Conservation (phyloP, 2,888 invertebrate species). For the Malthinus seriepunctatus region DNA sequence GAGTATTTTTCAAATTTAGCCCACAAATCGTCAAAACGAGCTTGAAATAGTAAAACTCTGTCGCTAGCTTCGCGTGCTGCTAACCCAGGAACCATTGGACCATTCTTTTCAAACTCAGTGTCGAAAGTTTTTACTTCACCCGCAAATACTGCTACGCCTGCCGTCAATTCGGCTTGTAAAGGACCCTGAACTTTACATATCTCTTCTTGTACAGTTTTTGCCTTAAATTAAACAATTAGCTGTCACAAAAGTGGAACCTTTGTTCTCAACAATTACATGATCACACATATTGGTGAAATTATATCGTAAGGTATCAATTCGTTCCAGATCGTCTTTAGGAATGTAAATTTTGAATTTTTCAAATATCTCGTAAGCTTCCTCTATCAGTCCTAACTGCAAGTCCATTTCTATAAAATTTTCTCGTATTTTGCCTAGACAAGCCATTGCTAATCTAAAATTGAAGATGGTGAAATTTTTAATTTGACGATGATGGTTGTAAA, state of each 20-base stretch:
- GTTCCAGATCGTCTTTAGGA: constrained; percentile 76
- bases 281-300: constrained; percentile 76
- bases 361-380: constrained; percentile 79
- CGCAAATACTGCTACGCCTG: constrained; percentile 69
- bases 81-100: constrained; percentile 85
- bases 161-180: constrained; percentile 70
- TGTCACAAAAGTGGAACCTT: too few relatives aligned
- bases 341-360: constrained; percentile 67
- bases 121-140: constrained; percentile 71
- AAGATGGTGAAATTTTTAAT: not conserved
- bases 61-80: constrained; percentile 86
- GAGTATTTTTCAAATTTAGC: constrained; percentile 80
- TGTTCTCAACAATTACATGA: constrained; percentile 64
- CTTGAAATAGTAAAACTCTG: constrained; percentile 74
- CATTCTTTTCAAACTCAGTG: constrained; percentile 71
- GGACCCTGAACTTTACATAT: constrained; percentile 76
- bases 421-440: constrained; percentile 73
- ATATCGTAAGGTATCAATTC: constrained; percentile 77
- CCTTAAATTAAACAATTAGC: constrained; percentile 4
- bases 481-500: too few relatives aligned
- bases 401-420: constrained; percentile 82
- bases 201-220: constrained; percentile 49
- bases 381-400: constrained; percentile 73
- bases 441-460: constrained; percentile 70
- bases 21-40: constrained; percentile 82